Base-by-base conservation (phyloP, 2,797 vertebrate species). In the Chanos chanos region DNA sequence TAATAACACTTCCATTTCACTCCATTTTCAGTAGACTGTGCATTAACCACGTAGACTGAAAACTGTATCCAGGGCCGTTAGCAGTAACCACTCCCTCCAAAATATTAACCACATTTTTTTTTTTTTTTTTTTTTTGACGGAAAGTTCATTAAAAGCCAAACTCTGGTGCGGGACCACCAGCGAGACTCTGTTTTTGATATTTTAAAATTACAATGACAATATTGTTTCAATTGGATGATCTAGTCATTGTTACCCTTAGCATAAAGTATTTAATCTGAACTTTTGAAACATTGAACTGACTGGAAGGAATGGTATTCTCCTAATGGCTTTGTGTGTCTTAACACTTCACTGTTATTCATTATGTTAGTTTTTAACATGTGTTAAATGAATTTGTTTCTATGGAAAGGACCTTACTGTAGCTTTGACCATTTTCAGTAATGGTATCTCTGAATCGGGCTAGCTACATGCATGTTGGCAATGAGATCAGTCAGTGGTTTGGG, bases 1-100 rank as follows among this genome's bases (percentile, higher is more conserved):
- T 89, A 89, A 88, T 83, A 51, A 72, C n/a, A n/a, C 70, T 78
- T 76, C 61, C 65, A 74, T 68, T 81, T 81, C 75, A 67, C 76
- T 83, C 66, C 66, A 83, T 51, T 81, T n/a, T n/a, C n/a, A n/a
- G 28, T 79, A 61, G 75, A 80, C 62, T 73, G 72, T 68, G 43
- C 45, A 81, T 47, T 74, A 61, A 77, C 75, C 21, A 3, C 7
- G 6, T 71, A 60, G 43, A 68, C 47, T 66, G 63, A 62, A 71
- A 65, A 49, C 57, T 53, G 44, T 68, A 56, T 77, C 65, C 71
- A 81, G 49, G 37, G 78, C 61, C 76, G 79, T 76, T 75, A 75
- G 61, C 68, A 28, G 73, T 81, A 86, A 83, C 75, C 73, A 79
- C 75, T 73, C 47, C 53, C 8, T 49, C 9, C 19, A 51, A 15